Evolutionary conservation across 2,113 vertebrate species (phyloP).

Genomic region (Oncorhynchus masou): DNA sequence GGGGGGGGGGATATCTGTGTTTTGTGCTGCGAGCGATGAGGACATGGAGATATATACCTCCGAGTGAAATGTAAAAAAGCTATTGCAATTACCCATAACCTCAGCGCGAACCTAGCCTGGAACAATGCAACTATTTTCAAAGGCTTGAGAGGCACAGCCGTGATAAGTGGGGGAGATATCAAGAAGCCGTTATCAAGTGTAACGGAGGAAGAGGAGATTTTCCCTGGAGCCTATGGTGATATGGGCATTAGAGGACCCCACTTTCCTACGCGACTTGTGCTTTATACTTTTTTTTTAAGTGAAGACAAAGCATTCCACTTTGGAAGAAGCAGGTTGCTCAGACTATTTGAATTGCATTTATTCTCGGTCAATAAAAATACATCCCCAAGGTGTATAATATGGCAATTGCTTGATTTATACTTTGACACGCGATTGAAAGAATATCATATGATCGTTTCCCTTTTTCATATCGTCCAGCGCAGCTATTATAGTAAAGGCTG

Average conservation of each 20-base stretch:
- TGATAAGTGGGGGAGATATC: slow-evolving; percentile 58
- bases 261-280: slow-evolving; percentile 23
- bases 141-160: slow-evolving; percentile 54
- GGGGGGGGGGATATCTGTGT: slow-evolving; percentile 55
- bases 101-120: slow-evolving; percentile 64
- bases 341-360: background rate
- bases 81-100: slow-evolving; percentile 71
- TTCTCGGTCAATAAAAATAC: slow-evolving; percentile 6
- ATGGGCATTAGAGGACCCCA: slow-evolving; percentile 11
- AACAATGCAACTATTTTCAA: slow-evolving; percentile 68
- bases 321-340: slow-evolving; percentile 17
- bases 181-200: slow-evolving; percentile 60
- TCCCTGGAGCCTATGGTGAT: slow-evolving; percentile 33
- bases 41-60: slow-evolving; percentile 55
- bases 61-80: slow-evolving; percentile 74
- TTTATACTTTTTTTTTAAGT: background rate
- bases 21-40: slow-evolving; percentile 50
- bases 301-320: slow-evolving; percentile 38
- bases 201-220: slow-evolving; percentile 43
- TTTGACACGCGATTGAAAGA: background rate
- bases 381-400: background rate
- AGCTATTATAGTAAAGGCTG: too few relatives aligned
- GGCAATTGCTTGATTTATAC: background rate
- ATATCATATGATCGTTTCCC: background rate
- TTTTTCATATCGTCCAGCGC: background rate